Conservation (phyloP, 1,140 invertebrate species). For the Ceratitis capitata region DNA sequence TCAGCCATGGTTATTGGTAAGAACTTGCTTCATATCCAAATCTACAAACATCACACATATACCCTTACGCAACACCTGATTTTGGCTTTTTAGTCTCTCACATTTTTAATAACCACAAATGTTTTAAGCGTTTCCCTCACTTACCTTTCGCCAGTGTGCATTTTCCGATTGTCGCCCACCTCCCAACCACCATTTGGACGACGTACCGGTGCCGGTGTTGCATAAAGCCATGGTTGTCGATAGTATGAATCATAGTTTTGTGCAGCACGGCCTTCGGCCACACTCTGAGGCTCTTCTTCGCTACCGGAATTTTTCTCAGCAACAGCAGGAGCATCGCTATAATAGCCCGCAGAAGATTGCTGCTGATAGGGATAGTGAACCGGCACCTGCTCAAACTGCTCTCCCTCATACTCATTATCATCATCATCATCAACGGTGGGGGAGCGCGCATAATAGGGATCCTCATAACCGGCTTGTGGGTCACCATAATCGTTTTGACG, state of each 20-base stretch:
- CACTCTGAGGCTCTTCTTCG: not conserved
- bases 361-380: not conserved
- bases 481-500: not conserved
- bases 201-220: slow-evolving; percentile 18
- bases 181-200: not conserved
- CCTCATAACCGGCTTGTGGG: not conserved
- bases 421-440: not conserved
- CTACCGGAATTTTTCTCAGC: slow-evolving; percentile 1
- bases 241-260: slow-evolving; percentile 40
- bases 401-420: not conserved
- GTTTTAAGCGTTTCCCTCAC: not conserved
- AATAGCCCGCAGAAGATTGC: not conserved
- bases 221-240: slow-evolving; percentile 38
- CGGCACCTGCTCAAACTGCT: not conserved
- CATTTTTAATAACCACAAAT: not conserved
- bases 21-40: too few species aligned
- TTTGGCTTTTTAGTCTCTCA: too few species aligned
- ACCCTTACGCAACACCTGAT: too few species aligned
- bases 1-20: too few species aligned
- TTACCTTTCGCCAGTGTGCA: slow-evolving; percentile 6
- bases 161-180: not conserved
- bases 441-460: slow-evolving; percentile 9
- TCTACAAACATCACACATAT: too few species aligned
- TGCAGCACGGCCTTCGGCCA: slow-evolving; percentile 18
- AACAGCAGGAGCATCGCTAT: not conserved